Conservation (phyloP, 2,797 vertebrate species). For the Lycodopsis pacificus region DNA sequence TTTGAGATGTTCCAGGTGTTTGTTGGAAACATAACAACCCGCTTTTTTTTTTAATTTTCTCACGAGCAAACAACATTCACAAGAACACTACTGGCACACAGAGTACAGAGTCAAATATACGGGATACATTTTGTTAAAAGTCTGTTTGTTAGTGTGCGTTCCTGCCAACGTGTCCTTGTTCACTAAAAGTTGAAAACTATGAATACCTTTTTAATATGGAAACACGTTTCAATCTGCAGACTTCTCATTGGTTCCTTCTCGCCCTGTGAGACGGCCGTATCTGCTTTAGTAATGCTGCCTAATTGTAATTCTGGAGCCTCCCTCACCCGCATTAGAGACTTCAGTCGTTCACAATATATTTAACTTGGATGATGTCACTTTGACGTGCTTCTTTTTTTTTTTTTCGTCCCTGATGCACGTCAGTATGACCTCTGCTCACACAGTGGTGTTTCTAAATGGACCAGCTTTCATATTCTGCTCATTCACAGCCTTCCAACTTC, state of each 20-base stretch:
- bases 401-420: constrained; percentile 9
- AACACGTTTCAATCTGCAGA: constrained; percentile 31
- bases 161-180: no score
- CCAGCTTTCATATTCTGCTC: constrained; percentile 60
- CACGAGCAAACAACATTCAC: constrained; percentile 15
- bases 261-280: constrained; percentile 27
- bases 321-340: constrained; percentile 44
- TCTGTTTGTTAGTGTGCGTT: no score
- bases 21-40: constrained; percentile 22
- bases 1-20: constrained; percentile 41
- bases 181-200: not conserved
- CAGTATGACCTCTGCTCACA: constrained; percentile 53
- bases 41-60: constrained; percentile 11
- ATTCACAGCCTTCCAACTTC: constrained; percentile 63
- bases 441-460: constrained; percentile 43
- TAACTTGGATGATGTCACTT: constrained; percentile 65
- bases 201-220: not conserved
- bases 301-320: constrained; percentile 67
- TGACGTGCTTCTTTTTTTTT: constrained; percentile 22
- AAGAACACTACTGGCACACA: not conserved
- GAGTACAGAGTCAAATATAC: not conserved
- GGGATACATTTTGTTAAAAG: constrained; percentile 10
- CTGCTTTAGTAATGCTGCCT: constrained; percentile 41
- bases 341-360: constrained; percentile 63
- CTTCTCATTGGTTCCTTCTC: constrained; percentile 7